Conservation (phyloP, 2,113 vertebrate species). For the Mellivora capensis region DNA sequence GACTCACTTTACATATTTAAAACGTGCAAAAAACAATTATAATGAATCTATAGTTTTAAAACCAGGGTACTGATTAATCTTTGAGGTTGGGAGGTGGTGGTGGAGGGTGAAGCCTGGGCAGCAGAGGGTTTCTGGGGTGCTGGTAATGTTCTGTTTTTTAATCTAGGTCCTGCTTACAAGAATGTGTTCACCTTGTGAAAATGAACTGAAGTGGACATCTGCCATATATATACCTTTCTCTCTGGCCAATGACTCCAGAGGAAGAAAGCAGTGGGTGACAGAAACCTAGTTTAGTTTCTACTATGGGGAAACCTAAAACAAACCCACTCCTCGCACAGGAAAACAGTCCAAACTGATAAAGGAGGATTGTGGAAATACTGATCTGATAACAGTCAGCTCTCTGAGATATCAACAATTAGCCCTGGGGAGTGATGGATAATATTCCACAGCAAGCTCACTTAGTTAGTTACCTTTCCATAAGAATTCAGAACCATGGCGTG, state of each 20-base stretch:
- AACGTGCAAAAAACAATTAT: background rate
- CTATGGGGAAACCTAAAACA: background rate
- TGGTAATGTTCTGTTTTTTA: background rate
- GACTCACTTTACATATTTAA: background rate
- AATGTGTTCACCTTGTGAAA: background rate
- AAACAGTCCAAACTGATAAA: conserved; percentile 26
- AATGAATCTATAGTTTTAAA: background rate
- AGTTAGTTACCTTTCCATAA: conserved; percentile 58
- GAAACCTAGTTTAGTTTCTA: background rate
- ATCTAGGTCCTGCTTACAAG: background rate
- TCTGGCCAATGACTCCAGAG: background rate
- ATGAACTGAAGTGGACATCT: background rate
- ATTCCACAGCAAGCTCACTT: conserved; percentile 41
- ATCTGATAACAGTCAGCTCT: conserved; percentile 39
- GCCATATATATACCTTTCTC: background rate
- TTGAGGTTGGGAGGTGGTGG: background rate
- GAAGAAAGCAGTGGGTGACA: background rate
- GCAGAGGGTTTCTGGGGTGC: background rate
- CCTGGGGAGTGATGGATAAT: conserved; percentile 44
- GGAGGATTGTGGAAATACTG: conserved; percentile 11
- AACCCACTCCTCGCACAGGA: background rate
- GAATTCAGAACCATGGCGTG: conserved; percentile 48
- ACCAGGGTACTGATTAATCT: background rate
- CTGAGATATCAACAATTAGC: conserved; percentile 50
- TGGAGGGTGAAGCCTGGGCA: background rate